Evolutionary conservation across 2,888 invertebrate species (phyloP).

Genomic region (Zygothrica quintamaculata): DNA sequence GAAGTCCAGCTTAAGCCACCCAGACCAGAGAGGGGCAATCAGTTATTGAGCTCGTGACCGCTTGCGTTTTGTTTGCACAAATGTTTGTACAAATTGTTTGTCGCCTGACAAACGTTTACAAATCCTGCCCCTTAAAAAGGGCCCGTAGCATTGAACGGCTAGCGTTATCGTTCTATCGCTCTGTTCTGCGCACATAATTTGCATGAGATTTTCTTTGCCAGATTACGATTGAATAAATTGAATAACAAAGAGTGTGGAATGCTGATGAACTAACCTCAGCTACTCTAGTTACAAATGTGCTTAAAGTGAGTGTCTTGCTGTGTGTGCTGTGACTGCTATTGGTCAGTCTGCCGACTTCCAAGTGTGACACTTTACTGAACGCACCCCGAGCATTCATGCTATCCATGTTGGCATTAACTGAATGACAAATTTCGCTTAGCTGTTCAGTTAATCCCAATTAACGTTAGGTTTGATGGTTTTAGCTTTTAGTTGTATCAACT

Average conservation of each 20-base stretch:
- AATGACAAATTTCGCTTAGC: too few species aligned
- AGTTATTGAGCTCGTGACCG: conserved; percentile 50
- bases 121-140: background rate
- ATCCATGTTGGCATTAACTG: too few species aligned
- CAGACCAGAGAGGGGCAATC: conserved; percentile 1
- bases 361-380: conserved; percentile 46
- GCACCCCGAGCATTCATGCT: conserved; percentile 29
- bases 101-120: conserved; percentile 55
- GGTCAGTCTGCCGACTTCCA: conserved; percentile 31
- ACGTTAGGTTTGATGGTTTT: too few species aligned
- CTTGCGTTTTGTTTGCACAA: conserved; percentile 69
- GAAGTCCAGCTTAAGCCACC: too few species aligned
- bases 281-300: conserved; percentile 33
- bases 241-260: background rate
- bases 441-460: too few species aligned
- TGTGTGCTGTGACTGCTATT: conserved; percentile 2
- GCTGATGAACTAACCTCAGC: background rate
- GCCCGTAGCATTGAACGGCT: conserved; percentile 4
- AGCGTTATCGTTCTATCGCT: conserved; percentile 21
- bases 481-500: too few species aligned
- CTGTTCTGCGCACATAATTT: conserved; percentile 62
- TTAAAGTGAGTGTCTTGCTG: conserved; percentile 29
- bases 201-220: conserved; percentile 53
- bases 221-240: conserved; percentile 37
- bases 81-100: conserved; percentile 75